These are phyloP conservation scores for Drosophila aff. DNA, from an alignment of 1,140 invertebrate species.

Conservation along the genomic window DNA sequence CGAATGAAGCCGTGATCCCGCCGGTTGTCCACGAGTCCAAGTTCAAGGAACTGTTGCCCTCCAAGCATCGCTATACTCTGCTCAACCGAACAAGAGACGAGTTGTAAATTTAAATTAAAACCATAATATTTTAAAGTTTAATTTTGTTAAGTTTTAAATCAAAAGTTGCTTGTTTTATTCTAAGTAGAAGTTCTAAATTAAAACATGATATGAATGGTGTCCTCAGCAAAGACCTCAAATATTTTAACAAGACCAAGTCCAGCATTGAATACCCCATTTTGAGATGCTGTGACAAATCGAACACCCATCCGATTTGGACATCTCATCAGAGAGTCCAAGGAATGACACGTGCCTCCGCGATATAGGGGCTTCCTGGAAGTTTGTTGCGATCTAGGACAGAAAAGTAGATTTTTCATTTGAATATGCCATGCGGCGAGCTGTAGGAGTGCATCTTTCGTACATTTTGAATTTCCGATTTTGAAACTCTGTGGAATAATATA, in stretches of 20 bases:
- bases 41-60: conserved; percentile 54
- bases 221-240: conserved; percentile 13
- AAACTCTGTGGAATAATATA: too few relatives aligned
- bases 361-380: conserved; percentile 45
- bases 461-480: too few relatives aligned
- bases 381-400: neutral
- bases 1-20: neutral
- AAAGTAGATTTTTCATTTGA: conserved; percentile 24
- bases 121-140: neutral
- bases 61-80: conserved; percentile 58
- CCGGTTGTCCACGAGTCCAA: conserved; percentile 38
- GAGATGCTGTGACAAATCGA: conserved; percentile 68
- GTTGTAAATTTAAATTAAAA: conserved; percentile 24
- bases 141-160: neutral
- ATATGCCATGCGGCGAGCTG: too few relatives aligned
- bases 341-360: conserved; percentile 56
- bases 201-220: neutral
- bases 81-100: conserved; percentile 38
- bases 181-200: neutral
- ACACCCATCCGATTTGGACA: conserved; percentile 69
- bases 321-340: conserved; percentile 35
- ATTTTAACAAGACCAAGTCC: conserved; percentile 32
- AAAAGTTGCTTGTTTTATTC: neutral
- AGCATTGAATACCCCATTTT: conserved; percentile 52
- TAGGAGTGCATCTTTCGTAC: too few relatives aligned